These are phyloP conservation scores for Hirtodrosophila confusa DNA, from an alignment of 2,888 invertebrate species.

Conservation along the genomic window DNA sequence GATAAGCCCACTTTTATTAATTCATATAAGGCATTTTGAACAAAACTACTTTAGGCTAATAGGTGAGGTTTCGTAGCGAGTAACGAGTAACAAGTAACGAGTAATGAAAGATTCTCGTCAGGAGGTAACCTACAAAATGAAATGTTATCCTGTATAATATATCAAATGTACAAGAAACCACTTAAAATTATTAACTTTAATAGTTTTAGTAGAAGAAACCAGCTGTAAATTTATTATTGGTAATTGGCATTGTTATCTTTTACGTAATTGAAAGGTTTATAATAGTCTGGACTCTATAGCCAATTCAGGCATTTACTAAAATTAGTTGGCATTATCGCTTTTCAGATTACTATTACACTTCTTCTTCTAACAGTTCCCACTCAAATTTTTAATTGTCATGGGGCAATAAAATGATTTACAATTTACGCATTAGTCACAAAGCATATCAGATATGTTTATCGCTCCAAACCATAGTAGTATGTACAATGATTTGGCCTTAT, in stretches of 20 bases:
- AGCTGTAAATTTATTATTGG: no score
- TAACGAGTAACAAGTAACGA: background rate
- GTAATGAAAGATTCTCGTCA: no score
- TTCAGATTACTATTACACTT: constrained; percentile 6
- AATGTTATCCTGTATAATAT: no score
- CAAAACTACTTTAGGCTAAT: background rate
- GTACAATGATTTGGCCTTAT: constrained; percentile 2
- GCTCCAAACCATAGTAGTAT: background rate
- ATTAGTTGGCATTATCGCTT: constrained; percentile 7
- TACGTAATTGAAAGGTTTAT: no score
- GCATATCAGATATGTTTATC: constrained; percentile 6
- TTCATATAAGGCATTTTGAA: background rate
- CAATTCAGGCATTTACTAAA: background rate
- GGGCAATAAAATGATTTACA: constrained; percentile 16
- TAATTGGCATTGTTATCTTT: no score
- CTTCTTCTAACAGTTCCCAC: background rate
- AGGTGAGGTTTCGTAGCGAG: background rate
- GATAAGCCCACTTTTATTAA: constrained; percentile 2
- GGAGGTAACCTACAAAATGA: background rate
- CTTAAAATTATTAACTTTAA: no score
- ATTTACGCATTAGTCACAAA: background rate
- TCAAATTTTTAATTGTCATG: background rate
- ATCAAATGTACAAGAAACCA: background rate
- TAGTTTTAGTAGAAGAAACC: background rate
- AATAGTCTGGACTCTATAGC: background rate